These are phyloP conservation scores for Tuberolachnus salignus DNA, from an alignment of 2,888 invertebrate species.

Conservation along the genomic window DNA sequence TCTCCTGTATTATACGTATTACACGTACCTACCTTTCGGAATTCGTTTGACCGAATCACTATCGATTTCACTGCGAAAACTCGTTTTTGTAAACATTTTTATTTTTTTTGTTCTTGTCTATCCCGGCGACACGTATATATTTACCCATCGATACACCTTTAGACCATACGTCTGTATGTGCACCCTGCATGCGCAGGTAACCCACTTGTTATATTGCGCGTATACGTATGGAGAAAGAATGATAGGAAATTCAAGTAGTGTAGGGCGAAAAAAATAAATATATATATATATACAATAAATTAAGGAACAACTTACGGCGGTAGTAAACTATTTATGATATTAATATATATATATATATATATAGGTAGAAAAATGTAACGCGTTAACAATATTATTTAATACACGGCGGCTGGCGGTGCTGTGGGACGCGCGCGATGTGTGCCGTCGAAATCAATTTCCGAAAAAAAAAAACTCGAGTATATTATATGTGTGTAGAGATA, in stretches of 20 bases:
- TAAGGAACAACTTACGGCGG: slow-evolving; percentile 11
- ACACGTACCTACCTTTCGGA: not conserved
- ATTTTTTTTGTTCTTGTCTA: slow-evolving; percentile 17
- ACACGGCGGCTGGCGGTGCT: not conserved
- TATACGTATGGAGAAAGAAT: not conserved
- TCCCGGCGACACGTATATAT: slow-evolving; percentile 12
- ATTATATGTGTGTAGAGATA: too few relatives aligned
- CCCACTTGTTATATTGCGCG: too few relatives aligned
- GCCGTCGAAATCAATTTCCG: slow-evolving; percentile 51
- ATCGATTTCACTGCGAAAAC: slow-evolving; percentile 48
- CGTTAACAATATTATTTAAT: too few relatives aligned
- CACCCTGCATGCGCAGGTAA: too few relatives aligned
- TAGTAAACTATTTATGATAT: slow-evolving; percentile 28
- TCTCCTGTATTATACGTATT: not conserved
- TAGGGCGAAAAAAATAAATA: slow-evolving; percentile 21
- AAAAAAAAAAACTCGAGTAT: not conserved
- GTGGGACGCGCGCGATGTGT: slow-evolving; percentile 14
- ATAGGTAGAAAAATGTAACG: not conserved
- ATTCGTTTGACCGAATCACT: slow-evolving; percentile 39
- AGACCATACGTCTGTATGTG: not conserved
- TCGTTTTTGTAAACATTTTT: slow-evolving; percentile 41
- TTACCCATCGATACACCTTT: slow-evolving; percentile 20
- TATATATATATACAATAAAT: not conserved
- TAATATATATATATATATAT: slow-evolving; percentile 2
- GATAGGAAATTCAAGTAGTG: slow-evolving; percentile 27